Conservation (phyloP, 2,797 vertebrate genomes). For the Botia kubotai region DNA sequence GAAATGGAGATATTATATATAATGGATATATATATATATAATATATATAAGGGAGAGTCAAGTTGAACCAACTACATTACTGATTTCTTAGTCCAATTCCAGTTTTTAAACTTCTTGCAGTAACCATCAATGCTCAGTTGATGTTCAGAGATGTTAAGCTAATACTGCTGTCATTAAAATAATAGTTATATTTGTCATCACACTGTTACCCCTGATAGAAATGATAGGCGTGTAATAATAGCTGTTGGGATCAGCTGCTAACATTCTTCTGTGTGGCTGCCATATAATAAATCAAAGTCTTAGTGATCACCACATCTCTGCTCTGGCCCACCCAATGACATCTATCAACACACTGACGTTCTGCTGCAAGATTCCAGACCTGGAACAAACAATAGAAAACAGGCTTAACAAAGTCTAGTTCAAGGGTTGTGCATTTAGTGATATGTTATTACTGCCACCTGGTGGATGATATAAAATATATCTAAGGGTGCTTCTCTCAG, state of each 20-base stretch:
- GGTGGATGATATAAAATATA: neutral
- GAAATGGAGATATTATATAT: neutral
- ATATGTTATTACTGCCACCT: neutral
- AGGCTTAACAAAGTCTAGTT: neutral
- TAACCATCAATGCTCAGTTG: too few species aligned
- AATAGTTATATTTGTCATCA: constrained; percentile 3
- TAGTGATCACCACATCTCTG: constrained; percentile 85
- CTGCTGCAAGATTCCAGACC: constrained; percentile 92
- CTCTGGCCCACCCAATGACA: constrained; percentile 88
- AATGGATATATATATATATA: too few species aligned
- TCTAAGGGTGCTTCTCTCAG: constrained; percentile 67
- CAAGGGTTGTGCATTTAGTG: neutral
- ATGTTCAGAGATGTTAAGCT: neutral
- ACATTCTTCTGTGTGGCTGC: constrained; percentile 3
- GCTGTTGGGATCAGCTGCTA: constrained; percentile 24
- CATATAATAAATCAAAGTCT: constrained; percentile 56
- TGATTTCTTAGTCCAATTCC: too few species aligned
- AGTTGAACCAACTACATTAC: too few species aligned
- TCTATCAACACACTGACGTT: constrained; percentile 90
- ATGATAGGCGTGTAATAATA: constrained; percentile 1
- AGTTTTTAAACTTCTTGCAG: too few species aligned
- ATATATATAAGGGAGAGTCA: too few species aligned
- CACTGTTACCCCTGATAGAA: neutral
- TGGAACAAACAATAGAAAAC: constrained; percentile 57
- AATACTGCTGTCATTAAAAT: neutral